Evolutionary conservation across 23 tunicate species (phyloP).

Genomic region (Diplosoma virens): DNA sequence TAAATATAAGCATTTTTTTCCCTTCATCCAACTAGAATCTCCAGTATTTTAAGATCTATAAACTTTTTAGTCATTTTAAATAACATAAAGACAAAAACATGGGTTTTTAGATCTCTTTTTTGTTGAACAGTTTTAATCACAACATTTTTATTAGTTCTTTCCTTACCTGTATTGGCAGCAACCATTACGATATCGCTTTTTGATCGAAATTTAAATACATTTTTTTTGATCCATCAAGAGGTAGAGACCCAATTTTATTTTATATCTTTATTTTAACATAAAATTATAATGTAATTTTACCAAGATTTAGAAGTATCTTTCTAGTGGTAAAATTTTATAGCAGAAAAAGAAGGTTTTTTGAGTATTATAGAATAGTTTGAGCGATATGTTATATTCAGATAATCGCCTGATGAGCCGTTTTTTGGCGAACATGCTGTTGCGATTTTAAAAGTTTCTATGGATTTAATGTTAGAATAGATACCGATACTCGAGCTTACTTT

Average conservation of each 20-base stretch:
- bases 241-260: slow-evolving; percentile 36
- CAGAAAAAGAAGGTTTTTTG: not conserved
- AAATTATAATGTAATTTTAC: slow-evolving; percentile 26
- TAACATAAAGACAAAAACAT: not conserved
- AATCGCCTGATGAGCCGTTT: too few species aligned
- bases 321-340: slow-evolving; percentile 5
- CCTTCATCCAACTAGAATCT: slow-evolving; percentile 8
- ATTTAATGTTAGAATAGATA: slow-evolving; percentile 13
- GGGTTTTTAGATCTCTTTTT: not conserved
- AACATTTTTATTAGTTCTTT: not conserved
- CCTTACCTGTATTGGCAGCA: slow-evolving; percentile 30
- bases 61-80: slow-evolving; percentile 10
- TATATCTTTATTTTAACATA: slow-evolving; percentile 25
- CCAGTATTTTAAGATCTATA: slow-evolving; percentile 13
- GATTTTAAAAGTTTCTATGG: slow-evolving; percentile 25
- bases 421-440: not conserved
- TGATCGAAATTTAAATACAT: slow-evolving; percentile 37
- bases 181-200: slow-evolving; percentile 22
- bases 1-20: not conserved
- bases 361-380: slow-evolving; percentile 14
- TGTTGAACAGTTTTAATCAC: slow-evolving; percentile 17
- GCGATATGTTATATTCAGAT: slow-evolving; percentile 14
- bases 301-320: slow-evolving; percentile 24
- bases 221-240: slow-evolving; percentile 13
- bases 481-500: slow-evolving; percentile 32